These are phyloP conservation scores for Florisuga fusca DNA, from an alignment of 2,797 vertebrate genomes.

Conservation along the genomic window DNA sequence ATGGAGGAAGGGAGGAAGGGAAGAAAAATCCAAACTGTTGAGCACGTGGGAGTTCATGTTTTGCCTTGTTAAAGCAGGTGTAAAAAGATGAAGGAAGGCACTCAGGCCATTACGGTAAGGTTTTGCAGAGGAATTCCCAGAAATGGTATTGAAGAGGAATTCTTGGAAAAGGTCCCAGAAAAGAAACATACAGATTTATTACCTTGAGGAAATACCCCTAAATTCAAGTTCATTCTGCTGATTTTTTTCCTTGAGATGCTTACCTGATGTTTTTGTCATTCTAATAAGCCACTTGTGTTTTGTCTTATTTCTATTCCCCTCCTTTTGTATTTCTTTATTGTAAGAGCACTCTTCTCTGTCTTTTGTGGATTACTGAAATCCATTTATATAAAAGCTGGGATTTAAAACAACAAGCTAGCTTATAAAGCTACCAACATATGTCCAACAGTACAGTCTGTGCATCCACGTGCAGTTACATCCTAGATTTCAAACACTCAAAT, in stretches of 20 bases:
- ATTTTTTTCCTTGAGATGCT: background rate
- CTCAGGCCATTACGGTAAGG: background rate
- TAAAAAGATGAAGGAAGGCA: background rate
- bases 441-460: background rate
- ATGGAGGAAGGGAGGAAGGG: background rate
- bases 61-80: background rate
- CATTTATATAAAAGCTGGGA: slow-evolving; percentile 58
- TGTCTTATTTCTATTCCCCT: background rate
- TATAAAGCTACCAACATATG: slow-evolving; percentile 44
- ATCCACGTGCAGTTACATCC: background rate
- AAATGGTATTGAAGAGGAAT: background rate
- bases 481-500: background rate
- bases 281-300: background rate
- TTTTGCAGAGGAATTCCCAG: background rate
- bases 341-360: background rate
- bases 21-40: background rate
- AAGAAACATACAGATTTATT: background rate
- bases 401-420: slow-evolving; percentile 57
- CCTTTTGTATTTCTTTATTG: background rate
- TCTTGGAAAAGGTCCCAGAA: background rate
- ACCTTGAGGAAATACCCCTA: background rate
- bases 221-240: background rate
- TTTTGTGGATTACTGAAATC: slow-evolving; percentile 61
- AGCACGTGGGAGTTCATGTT: background rate
- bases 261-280: background rate